Conservation (phyloP, 2,113 vertebrate species). For the Siniperca chuatsi region DNA sequence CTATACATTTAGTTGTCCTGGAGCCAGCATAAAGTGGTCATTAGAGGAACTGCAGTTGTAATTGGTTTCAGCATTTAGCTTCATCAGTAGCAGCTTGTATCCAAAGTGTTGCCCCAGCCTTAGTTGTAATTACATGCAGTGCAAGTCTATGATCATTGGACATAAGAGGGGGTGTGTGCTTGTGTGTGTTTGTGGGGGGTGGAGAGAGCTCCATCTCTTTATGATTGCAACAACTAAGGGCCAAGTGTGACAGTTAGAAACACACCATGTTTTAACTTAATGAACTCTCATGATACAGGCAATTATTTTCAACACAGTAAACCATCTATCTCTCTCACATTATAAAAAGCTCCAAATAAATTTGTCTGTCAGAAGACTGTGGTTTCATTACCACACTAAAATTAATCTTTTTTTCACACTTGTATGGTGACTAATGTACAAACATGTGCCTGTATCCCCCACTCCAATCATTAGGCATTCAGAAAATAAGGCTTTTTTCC, state of each 20-base stretch:
- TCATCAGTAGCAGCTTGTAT: neutral
- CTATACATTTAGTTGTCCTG: too few species aligned
- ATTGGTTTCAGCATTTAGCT: too few species aligned
- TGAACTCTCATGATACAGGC: conserved; percentile 52
- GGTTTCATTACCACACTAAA: conserved; percentile 52
- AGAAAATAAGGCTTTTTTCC: conserved; percentile 18
- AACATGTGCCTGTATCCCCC: conserved; percentile 18
- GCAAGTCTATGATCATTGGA: neutral
- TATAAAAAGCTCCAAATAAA: conserved; percentile 55
- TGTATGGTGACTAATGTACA: conserved; percentile 37
- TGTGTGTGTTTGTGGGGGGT: too few species aligned
- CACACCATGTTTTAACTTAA: conserved; percentile 26
- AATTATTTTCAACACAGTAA: conserved; percentile 50
- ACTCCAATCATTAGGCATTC: conserved; percentile 19
- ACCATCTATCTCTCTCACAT: conserved; percentile 44
- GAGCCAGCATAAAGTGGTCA: neutral
- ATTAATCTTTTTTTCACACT: conserved; percentile 35
- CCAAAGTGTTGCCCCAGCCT: neutral
- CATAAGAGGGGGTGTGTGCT: neutral
- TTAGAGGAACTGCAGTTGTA: too few species aligned
- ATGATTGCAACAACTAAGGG: conserved; percentile 25
- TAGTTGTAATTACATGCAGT: neutral
- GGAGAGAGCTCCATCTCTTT: conserved; percentile 18
- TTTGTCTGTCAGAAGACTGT: conserved; percentile 28
- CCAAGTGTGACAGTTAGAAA: conserved; percentile 36